Conservation (phyloP, 2,113 vertebrate species). For the Phycodurus eques region DNA sequence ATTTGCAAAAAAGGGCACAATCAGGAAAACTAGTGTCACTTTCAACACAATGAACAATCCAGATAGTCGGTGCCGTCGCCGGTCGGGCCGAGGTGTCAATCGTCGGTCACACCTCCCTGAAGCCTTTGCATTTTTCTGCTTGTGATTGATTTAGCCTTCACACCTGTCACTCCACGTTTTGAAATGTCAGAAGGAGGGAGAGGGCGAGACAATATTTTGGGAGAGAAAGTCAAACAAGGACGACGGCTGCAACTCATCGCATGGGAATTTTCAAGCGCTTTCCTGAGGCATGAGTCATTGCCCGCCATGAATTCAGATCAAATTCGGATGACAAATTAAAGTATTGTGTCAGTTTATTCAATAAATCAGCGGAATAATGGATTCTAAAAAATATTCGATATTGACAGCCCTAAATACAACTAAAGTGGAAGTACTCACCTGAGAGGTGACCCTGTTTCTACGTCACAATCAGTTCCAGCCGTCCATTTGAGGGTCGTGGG, state of each 20-base stretch:
- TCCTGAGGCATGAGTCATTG: neutral
- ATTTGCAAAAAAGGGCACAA: neutral
- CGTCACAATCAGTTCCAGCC: no score
- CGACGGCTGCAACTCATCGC: neutral
- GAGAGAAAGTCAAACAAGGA: constrained; percentile 1
- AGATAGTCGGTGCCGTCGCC: neutral
- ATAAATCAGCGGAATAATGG: no score
- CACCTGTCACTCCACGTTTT: neutral
- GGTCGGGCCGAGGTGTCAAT: neutral
- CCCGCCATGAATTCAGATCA: neutral
- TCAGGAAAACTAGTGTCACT: neutral
- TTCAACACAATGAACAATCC: neutral
- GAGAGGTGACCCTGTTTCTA: no score
- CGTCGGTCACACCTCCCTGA: neutral
- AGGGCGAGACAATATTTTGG: neutral
- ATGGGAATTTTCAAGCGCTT: neutral
- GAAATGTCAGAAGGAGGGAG: neutral
- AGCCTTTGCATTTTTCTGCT: constrained; percentile 6
- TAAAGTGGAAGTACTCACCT: no score
- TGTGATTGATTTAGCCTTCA: constrained; percentile 4
- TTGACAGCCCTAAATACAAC: no score
- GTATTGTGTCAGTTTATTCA: no score
- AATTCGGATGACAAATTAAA: neutral
- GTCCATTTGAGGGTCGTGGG: no score
- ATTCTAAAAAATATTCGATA: no score